phyloP scores from a whole-genome alignment of 2,113 vertebrate species.

The Pelmatolapia mariae region DNA sequence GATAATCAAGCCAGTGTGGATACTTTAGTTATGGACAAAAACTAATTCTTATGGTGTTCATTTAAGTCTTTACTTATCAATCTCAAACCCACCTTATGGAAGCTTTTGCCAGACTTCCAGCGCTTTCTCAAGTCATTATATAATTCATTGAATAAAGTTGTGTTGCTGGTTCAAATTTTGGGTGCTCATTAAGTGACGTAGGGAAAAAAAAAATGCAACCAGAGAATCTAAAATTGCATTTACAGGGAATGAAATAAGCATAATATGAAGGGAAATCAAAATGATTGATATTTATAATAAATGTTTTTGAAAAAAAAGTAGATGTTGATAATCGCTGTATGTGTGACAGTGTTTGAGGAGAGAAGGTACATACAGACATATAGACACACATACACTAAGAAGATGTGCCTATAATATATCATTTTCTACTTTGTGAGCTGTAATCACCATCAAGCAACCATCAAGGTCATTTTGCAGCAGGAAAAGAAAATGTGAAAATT shows the following conservation, averaged over 20 bases:
- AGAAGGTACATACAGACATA: not conserved
- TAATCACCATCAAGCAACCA: not conserved
- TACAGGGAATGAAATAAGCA: not conserved
- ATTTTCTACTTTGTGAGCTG: not conserved
- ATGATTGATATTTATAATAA: not conserved
- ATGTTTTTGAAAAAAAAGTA: not conserved
- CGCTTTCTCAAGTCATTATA: not conserved
- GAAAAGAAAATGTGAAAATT: not conserved
- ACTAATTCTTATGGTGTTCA: not conserved
- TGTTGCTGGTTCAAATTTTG: not conserved
- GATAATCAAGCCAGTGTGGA: not conserved
- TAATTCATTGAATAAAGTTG: not conserved
- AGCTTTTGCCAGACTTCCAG: not conserved
- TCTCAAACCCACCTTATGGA: not conserved
- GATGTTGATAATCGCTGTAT: not conserved
- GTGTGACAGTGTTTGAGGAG: not conserved
- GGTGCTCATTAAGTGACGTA: not conserved
- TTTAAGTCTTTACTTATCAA: not conserved
- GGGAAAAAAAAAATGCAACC: not conserved
- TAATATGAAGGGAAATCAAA: not conserved
- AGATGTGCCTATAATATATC: accelerated
- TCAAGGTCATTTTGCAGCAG: not conserved
- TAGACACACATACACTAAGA: not conserved
- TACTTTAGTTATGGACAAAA: not conserved
- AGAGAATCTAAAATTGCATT: not conserved